Evolutionary conservation across 2,888 invertebrate species (phyloP).

Genomic region (Cantharis rustica): DNA sequence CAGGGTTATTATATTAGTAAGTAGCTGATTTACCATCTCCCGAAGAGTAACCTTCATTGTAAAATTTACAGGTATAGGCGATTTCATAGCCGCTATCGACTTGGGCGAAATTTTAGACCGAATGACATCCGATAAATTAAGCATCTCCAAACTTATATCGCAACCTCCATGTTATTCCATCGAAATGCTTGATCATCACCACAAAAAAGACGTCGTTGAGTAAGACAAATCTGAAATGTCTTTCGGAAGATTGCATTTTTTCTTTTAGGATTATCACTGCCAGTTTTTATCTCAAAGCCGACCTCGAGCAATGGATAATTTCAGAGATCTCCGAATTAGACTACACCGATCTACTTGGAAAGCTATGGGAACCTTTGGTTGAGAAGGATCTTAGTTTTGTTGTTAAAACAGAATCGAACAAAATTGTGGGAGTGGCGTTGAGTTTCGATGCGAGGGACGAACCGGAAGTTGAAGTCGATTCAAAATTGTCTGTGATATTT

Average conservation of each 20-base stretch:
- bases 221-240: constrained; percentile 55
- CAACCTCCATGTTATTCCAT: constrained; percentile 54
- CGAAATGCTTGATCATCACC: constrained; percentile 64
- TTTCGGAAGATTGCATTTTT: neutral
- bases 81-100: constrained; percentile 75
- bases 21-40: constrained; percentile 37
- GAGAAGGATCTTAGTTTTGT: constrained; percentile 77
- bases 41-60: neutral
- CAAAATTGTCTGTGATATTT: constrained; percentile 74
- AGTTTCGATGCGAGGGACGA: constrained; percentile 84
- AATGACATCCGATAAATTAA: constrained; percentile 55
- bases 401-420: constrained; percentile 60
- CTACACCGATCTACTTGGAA: constrained; percentile 70
- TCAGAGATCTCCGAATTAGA: constrained; percentile 70
- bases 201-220: constrained; percentile 73
- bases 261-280: constrained; percentile 76
- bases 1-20: constrained; percentile 77
- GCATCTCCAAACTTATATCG: constrained; percentile 36
- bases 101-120: constrained; percentile 71
- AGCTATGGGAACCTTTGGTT: constrained; percentile 72
- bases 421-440: constrained; percentile 71
- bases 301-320: constrained; percentile 79
- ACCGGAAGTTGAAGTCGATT: constrained; percentile 72
- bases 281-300: constrained; percentile 86
- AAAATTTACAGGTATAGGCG: constrained; percentile 66